Evolutionary conservation across 2,797 vertebrate genomes (phyloP).

Genomic region (Microcaecilia unicolor): DNA sequence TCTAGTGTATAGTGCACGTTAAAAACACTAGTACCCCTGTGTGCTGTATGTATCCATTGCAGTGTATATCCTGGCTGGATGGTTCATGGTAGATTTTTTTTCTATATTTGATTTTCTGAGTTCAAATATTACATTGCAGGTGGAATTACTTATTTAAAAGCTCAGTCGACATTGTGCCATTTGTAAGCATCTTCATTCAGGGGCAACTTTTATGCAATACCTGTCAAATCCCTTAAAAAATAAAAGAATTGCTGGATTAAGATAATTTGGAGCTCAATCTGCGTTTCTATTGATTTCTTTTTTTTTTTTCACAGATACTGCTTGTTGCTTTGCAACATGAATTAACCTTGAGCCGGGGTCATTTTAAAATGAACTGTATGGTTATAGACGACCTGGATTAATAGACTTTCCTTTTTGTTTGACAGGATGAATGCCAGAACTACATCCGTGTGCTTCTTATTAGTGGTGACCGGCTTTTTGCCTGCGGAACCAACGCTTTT

Average conservation of each 20-base stretch:
- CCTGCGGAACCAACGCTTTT: constrained; percentile 93
- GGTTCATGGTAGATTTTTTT: no score
- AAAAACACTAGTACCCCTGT: no score
- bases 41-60: no score
- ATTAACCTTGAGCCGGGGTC: neutral
- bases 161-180: constrained; percentile 8
- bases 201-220: neutral
- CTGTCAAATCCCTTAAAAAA: neutral
- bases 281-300: neutral
- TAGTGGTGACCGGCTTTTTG: constrained; percentile 82
- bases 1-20: no score
- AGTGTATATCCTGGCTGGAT: no score
- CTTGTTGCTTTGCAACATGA: neutral
- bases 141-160: neutral
- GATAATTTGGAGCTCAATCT: neutral
- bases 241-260: neutral
- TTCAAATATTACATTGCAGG: neutral
- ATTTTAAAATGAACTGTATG: neutral
- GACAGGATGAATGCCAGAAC: constrained; percentile 95
- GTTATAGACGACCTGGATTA: neutral
- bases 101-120: neutral
- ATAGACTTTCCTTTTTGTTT: neutral
- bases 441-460: constrained; percentile 93
- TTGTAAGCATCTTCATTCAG: neutral
- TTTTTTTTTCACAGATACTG: neutral